Conservation (phyloP, 2,113 vertebrate genomes). For the Todiramphus saurophagus region DNA sequence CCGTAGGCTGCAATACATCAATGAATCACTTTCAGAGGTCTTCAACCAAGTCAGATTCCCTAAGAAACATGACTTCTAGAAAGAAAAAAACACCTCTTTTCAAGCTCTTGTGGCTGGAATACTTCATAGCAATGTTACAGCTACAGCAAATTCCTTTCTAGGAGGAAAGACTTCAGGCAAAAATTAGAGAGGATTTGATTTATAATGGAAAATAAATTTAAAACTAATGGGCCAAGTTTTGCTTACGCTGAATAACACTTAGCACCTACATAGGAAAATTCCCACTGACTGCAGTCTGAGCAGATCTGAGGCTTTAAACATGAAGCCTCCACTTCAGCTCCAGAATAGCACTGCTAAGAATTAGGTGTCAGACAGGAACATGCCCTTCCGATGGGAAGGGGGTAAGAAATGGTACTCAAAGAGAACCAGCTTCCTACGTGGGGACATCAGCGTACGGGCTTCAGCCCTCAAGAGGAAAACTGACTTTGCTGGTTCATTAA, state of each 20-base stretch:
- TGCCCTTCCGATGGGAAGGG: background rate
- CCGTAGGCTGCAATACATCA: background rate
- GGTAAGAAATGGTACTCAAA: background rate
- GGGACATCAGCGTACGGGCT: background rate
- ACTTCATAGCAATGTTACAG: background rate
- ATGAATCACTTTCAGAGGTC: background rate
- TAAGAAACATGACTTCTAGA: constrained; percentile 18
- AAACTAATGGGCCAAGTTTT: constrained; percentile 3
- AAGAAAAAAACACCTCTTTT: background rate
- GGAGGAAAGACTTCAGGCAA: constrained; percentile 20
- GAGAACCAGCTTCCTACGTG: background rate
- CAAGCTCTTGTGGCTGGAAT: background rate
- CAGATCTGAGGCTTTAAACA: constrained; percentile 31
- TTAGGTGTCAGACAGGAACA: constrained; percentile 41
- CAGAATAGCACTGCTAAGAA: constrained; percentile 9
- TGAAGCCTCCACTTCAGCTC: background rate
- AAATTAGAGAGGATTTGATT: constrained; percentile 36
- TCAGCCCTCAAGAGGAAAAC: background rate
- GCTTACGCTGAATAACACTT: constrained; percentile 59
- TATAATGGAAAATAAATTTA: constrained; percentile 41
- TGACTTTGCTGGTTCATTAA: background rate
- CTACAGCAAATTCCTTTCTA: background rate
- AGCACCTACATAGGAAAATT: constrained; percentile 64
- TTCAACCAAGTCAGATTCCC: background rate
- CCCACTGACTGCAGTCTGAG: constrained; percentile 35